phyloP scores from a whole-genome alignment of 2,113 vertebrate genomes.

The Syngnathoides biaculeatus region DNA sequence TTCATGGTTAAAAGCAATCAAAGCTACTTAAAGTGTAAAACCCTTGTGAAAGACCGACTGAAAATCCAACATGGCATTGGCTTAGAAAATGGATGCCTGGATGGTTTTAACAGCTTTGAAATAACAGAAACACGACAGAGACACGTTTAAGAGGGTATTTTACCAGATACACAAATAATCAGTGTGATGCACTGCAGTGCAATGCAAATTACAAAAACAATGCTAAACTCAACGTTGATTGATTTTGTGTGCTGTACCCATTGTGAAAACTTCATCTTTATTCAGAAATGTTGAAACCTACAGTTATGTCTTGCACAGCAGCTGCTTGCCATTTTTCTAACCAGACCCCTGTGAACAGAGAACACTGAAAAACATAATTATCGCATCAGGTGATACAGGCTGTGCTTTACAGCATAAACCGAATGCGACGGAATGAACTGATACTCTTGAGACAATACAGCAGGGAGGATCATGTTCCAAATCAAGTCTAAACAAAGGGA shows the following conservation, averaged over 20 bases:
- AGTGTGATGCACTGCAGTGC: not conserved
- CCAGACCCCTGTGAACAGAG: not conserved
- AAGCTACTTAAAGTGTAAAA: too few species aligned
- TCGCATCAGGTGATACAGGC: constrained; percentile 23
- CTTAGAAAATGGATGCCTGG: too few species aligned
- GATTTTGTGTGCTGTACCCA: too few species aligned
- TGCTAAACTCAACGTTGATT: not conserved
- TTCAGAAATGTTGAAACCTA: not conserved
- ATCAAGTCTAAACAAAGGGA: constrained; percentile 63
- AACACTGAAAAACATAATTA: not conserved
- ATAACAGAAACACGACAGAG: not conserved
- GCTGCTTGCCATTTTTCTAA: not conserved
- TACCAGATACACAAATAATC: not conserved
- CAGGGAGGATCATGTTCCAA: constrained; percentile 40
- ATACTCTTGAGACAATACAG: constrained; percentile 44
- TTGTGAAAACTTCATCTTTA: not conserved
- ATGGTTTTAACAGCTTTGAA: too few species aligned
- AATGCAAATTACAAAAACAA: not conserved
- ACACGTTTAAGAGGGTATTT: not conserved
- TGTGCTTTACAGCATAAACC: constrained; percentile 18
- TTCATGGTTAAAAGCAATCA: too few species aligned
- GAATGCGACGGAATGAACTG: constrained; percentile 41
- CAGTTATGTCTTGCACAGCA: not conserved
- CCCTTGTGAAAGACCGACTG: too few species aligned
- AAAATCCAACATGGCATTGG: too few species aligned